phyloP scores from a whole-genome alignment of 2,888 invertebrate species.

The Cephus spinipes region DNA sequence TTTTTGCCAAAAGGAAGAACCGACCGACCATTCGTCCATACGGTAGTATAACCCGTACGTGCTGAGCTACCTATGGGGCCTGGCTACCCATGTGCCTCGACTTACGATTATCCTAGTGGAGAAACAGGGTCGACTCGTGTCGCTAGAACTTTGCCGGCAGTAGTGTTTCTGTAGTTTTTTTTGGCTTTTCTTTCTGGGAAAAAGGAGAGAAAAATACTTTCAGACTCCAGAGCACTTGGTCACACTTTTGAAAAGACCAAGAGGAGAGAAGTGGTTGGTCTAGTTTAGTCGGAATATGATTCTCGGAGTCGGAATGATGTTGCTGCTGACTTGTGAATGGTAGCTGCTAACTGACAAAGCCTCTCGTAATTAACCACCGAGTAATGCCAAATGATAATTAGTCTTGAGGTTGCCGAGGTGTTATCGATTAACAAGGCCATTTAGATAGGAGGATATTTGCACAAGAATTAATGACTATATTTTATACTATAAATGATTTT shows the following conservation, averaged over 20 bases:
- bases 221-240: constrained; percentile 51
- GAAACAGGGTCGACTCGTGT: not conserved
- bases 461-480: not conserved
- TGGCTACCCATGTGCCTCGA: not conserved
- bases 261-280: constrained; percentile 50
- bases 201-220: constrained; percentile 14
- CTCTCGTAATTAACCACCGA: not conserved
- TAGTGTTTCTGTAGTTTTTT: not conserved
- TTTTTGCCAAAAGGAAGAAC: not conserved
- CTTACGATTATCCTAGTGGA: not conserved
- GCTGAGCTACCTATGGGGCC: not conserved
- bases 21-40: not conserved
- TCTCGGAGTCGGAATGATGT: constrained; percentile 28
- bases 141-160: not conserved
- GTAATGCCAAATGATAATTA: not conserved
- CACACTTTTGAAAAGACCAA: constrained; percentile 47
- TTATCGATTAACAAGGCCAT: not conserved
- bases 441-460: not conserved
- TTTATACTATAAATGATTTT: not conserved
- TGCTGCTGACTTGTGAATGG: not conserved
- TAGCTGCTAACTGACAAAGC: not conserved
- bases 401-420: not conserved
- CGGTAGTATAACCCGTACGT: not conserved
- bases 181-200: not conserved
- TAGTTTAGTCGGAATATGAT: constrained; percentile 49